phyloP scores from a whole-genome alignment of 2,113 vertebrate genomes.

The Pseudopipra pipra region DNA sequence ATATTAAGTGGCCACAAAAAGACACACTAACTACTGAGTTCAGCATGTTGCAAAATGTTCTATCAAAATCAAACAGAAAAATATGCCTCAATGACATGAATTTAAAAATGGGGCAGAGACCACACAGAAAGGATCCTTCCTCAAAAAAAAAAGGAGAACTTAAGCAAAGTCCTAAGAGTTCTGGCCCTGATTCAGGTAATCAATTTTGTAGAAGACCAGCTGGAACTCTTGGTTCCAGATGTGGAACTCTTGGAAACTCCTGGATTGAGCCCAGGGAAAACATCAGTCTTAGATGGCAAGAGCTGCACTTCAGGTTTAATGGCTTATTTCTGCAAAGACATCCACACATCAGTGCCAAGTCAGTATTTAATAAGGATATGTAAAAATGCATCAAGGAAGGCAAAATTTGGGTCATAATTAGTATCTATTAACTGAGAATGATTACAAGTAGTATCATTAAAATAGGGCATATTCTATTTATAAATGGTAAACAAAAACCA shows the following conservation, averaged over 20 bases:
- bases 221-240: neutral
- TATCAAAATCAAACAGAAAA: neutral
- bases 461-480: neutral
- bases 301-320: neutral
- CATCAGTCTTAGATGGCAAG: neutral
- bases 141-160: neutral
- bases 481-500: neutral
- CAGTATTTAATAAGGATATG: neutral
- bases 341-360: neutral
- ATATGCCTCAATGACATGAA: fast-evolving
- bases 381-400: neutral
- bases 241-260: neutral
- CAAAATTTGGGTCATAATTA: neutral
- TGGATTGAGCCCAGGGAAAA: neutral
- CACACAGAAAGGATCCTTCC: neutral
- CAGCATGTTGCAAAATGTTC: neutral
- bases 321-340: neutral
- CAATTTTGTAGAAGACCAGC: neutral
- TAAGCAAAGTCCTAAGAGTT: neutral
- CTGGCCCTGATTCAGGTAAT: neutral
- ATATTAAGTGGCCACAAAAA: neutral
- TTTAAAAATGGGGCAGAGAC: neutral
- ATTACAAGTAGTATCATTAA: neutral
- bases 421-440: neutral
- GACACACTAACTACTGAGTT: neutral